Evolutionary conservation across 2,797 vertebrate genomes (phyloP).

Genomic region (Brachyrhaphis roseni): DNA sequence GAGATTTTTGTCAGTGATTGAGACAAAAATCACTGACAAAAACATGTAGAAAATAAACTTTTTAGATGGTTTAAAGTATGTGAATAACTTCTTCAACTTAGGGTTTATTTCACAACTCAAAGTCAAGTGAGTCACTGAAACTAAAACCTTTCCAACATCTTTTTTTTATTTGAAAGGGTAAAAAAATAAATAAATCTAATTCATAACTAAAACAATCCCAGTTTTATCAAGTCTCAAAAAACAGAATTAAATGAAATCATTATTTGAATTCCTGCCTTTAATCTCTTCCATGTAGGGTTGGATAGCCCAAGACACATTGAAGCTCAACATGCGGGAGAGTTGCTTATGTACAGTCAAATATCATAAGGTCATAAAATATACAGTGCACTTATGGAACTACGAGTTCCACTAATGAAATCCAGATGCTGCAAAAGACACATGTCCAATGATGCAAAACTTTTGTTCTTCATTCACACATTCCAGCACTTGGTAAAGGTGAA

Average conservation of each 20-base stretch:
- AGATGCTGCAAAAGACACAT: conserved; percentile 11
- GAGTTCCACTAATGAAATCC: conserved; percentile 7
- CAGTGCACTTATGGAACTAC: neutral
- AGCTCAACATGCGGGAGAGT: neutral
- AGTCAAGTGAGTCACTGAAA: neutral
- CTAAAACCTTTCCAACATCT: neutral
- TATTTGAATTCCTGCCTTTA: neutral
- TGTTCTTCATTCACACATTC: conserved; percentile 46
- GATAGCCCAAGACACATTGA: neutral
- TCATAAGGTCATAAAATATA: neutral
- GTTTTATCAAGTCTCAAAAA: neutral
- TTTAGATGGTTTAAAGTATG: neutral
- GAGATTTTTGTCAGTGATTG: neutral
- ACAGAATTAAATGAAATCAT: neutral
- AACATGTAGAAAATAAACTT: neutral
- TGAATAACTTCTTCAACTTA: neutral
- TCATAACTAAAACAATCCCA: neutral
- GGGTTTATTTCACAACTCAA: neutral
- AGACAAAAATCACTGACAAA: no score
- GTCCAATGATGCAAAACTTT: conserved; percentile 18
- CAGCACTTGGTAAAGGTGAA: conserved; percentile 46
- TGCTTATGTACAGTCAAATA: neutral
- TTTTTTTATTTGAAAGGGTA: neutral
- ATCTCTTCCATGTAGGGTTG: neutral
- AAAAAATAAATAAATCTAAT: neutral